Percentiles rank a stretch among this genome's conserved stretches.
Evolutionary conservation across 37 sponge, comb jelly and placozoan genomes (phyloP).

Genomic region (Halisarca cf. caerulea): DNA sequence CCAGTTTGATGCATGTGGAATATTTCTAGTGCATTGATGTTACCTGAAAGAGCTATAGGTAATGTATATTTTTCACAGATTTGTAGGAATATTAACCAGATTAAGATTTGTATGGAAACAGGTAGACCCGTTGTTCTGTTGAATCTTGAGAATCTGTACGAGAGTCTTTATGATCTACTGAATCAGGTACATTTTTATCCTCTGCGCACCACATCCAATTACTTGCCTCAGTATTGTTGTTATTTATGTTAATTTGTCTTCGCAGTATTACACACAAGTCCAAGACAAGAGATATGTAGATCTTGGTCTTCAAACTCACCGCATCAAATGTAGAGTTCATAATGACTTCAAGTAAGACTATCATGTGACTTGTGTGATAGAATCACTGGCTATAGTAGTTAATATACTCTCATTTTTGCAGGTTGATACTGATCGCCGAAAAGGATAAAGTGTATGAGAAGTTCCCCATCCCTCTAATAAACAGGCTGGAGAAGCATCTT

Average conservation of each 20-base stretch:
- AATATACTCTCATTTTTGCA: constrained; percentile 5
- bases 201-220: too few relatives aligned
- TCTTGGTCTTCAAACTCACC: constrained; percentile 85
- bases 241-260: too few relatives aligned
- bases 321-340: constrained; percentile 86
- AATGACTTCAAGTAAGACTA: constrained; percentile 71
- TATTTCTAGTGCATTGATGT: too few relatives aligned
- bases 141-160: constrained; percentile 92
- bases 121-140: constrained; percentile 89
- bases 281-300: constrained; percentile 81
- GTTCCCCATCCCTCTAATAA: constrained; percentile 94
- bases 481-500: constrained; percentile 95
- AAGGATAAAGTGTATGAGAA: constrained; percentile 78
- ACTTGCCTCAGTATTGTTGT: too few relatives aligned
- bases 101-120: constrained; percentile 94
- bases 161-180: constrained; percentile 97
- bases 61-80: constrained; percentile 35
- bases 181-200: constrained; percentile 61
- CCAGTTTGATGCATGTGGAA: too few relatives aligned
- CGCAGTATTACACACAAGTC: too few relatives aligned
- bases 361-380: too few relatives aligned
- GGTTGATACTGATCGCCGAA: constrained; percentile 85
- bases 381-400: too few relatives aligned
- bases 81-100: constrained; percentile 91
- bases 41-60: too few relatives aligned